phyloP scores from a whole-genome alignment of 2,113 vertebrate species.

The Rhinopithecus roxellana region DNA sequence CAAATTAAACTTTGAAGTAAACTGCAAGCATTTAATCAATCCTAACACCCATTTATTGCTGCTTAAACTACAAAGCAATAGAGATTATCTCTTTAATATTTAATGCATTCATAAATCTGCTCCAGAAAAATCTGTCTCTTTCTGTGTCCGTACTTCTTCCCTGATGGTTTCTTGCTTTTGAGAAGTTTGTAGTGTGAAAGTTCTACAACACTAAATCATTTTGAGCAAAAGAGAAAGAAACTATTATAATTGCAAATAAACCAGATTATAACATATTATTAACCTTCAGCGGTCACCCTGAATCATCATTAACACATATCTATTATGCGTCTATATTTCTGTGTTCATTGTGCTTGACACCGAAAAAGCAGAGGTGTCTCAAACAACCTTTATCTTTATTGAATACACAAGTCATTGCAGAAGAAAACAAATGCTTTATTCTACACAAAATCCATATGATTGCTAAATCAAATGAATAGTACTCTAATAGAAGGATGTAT shows the following conservation, averaged over 20 bases:
- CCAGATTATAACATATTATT: neutral
- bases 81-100: constrained; percentile 71
- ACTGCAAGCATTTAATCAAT: constrained; percentile 64
- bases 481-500: no score
- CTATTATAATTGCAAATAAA: neutral
- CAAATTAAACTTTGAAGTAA: constrained; percentile 64
- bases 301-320: neutral
- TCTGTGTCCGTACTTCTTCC: neutral
- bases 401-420: neutral
- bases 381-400: neutral
- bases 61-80: constrained; percentile 62
- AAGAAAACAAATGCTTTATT: neutral
- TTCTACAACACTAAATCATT: neutral
- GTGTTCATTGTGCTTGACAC: neutral
- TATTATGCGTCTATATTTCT: neutral
- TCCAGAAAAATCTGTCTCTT: constrained; percentile 48
- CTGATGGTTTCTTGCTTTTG: constrained; percentile 53
- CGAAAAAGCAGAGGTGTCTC: neutral
- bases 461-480: neutral
- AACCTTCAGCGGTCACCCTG: neutral
- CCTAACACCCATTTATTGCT: constrained; percentile 56
- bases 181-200: constrained; percentile 38
- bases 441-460: neutral
- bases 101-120: constrained; percentile 66
- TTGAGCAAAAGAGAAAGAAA: neutral